Percentiles rank a stretch among this genome's conserved stretches.
Conservation (phyloP, 2,797 vertebrate genomes). For the Gila robusta region DNA sequence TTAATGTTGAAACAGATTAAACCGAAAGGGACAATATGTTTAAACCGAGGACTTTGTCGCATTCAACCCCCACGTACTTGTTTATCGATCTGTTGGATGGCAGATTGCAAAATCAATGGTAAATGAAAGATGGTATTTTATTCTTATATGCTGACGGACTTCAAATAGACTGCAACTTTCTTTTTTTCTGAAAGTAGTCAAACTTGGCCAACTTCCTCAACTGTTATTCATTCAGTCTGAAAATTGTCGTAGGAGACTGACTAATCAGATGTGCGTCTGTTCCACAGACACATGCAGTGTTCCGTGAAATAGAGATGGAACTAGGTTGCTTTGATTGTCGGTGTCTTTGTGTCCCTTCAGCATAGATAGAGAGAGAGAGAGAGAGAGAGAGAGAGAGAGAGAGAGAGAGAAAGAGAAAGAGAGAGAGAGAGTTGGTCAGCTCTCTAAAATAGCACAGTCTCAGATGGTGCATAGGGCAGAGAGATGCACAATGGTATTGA, state of each 20-base stretch:
- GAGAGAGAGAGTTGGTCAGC: constrained; percentile 3
- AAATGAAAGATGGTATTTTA: constrained; percentile 27
- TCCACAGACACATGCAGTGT: constrained; percentile 30
- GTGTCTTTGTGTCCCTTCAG: constrained; percentile 6
- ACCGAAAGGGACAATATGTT: constrained; percentile 33
- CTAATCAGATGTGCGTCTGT: constrained; percentile 39
- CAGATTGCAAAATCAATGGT: constrained; percentile 34
- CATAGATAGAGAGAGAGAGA: neutral
- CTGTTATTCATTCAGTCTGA: constrained; percentile 37
- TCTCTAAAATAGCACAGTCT: constrained; percentile 42
- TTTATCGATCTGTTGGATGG: constrained; percentile 30
- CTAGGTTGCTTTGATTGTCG: constrained; percentile 22
- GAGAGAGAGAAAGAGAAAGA: neutral
- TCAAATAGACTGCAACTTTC: neutral
- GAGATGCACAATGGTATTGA: constrained; percentile 26
- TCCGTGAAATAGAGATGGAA: constrained; percentile 47
- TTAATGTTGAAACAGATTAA: constrained; percentile 51
- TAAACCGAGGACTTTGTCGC: neutral
- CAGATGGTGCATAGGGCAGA: constrained; percentile 19
- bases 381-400: neutral
- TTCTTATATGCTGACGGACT: neutral
- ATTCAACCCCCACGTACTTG: constrained; percentile 8
- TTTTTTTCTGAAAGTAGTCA: constrained; percentile 21
- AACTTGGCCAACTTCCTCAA: constrained; percentile 23
- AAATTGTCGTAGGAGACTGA: constrained; percentile 34